These are phyloP conservation scores for Hippasteria phrygiana DNA, from an alignment of 53 echinoderm and acorn worm species.

Conservation along the genomic window DNA sequence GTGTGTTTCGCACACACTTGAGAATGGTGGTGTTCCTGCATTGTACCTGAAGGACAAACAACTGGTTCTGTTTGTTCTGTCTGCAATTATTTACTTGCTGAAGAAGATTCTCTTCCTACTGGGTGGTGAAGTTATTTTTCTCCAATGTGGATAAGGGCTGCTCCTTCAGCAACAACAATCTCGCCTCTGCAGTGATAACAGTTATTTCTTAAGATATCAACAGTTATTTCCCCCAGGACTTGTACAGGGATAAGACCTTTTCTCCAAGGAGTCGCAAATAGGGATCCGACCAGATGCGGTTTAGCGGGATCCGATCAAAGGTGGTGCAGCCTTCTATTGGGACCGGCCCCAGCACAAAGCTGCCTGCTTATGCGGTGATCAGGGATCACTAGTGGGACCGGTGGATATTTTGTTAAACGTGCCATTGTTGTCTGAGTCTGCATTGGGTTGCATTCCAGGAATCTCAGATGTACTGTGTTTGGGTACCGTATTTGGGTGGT, in stretches of 20 bases:
- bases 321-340: constrained; percentile 11
- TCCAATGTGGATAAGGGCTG: neutral
- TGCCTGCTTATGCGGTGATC: constrained; percentile 17
- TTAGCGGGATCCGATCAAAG: constrained; percentile 52
- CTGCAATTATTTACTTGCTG: neutral
- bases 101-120: neutral
- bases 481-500: neutral
- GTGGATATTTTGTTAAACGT: constrained; percentile 42
- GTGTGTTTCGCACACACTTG: no score
- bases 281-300: constrained; percentile 43
- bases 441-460: constrained; percentile 20
- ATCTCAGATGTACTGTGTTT: neutral
- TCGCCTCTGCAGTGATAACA: neutral
- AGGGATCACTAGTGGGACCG: constrained; percentile 5
- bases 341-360: constrained; percentile 5
- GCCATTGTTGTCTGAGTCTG: constrained; percentile 42
- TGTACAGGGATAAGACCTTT: constrained; percentile 5
- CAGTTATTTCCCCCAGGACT: constrained; percentile 7
- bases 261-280: constrained; percentile 16
- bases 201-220: constrained; percentile 36
- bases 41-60: neutral
- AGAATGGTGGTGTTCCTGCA: neutral
- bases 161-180: neutral
- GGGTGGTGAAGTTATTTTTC: neutral
- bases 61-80: neutral